These are phyloP conservation scores for Cydia amplana DNA, from an alignment of 1,140 invertebrate species.

Conservation along the genomic window DNA sequence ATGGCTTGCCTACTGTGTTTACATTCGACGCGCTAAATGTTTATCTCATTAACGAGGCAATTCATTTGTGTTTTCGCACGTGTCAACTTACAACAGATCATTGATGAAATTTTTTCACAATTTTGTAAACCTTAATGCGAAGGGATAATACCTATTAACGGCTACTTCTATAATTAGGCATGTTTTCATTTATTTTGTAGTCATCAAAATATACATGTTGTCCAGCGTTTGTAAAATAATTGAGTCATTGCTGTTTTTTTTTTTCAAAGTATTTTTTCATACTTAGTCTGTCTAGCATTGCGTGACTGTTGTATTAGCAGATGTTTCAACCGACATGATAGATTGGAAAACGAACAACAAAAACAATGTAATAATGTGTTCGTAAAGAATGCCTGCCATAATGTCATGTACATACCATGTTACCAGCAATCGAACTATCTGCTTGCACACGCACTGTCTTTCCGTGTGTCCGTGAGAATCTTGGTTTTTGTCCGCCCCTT, in stretches of 20 bases:
- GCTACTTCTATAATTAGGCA: no score
- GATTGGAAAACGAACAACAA: neutral
- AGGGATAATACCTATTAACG: no score
- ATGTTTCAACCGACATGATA: neutral
- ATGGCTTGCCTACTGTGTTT: neutral
- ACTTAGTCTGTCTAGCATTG: neutral
- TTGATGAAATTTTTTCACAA: no score
- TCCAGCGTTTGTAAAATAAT: no score
- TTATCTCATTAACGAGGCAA: neutral
- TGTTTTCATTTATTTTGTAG: no score
- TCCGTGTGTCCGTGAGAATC: constrained; percentile 2
- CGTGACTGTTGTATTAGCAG: neutral
- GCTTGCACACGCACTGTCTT: neutral
- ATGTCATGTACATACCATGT: neutral
- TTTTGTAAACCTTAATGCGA: no score
- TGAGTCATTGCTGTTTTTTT: no score
- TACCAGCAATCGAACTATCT: neutral
- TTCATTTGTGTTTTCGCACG: neutral
- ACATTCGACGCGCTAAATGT: neutral
- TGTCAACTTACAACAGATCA: neutral
- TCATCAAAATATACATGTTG: no score
- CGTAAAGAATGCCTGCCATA: neutral
- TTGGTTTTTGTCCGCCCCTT: neutral
- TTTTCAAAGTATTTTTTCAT: no score
- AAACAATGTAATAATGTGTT: neutral